Evolutionary conservation across 1,140 invertebrate species (phyloP), one percentile per base, ranked within the genome.

Genomic region (Leptonema lineaticorne): DNA sequence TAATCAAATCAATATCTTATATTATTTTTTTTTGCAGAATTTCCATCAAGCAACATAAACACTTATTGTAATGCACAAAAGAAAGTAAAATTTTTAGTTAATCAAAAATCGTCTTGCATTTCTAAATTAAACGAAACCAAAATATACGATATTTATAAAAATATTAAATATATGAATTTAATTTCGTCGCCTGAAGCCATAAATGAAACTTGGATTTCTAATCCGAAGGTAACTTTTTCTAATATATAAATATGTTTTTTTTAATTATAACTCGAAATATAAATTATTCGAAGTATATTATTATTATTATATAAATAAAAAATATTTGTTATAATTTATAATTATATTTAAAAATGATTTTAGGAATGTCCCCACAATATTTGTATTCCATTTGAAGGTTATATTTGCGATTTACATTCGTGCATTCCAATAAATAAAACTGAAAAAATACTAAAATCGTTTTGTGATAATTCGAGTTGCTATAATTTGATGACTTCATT

Each of bases 401-500:
- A 77, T 74, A 76, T 82, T 18, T 87, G 85, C 67, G 67, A 77
- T 41, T 29, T 68, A n/a, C 11, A 70, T 53, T 70, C 75, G 37
- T 82, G 80, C 68, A 20, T 20, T 2, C 63, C 72, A 65, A 27
- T 75, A 6, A 66, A 71, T 45, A 69, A 73, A 24, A 74, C 73
- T 62, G 50, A 70, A 56, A 63, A 70, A 48, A 63, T 68, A 18
- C 26, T 69, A 14, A 62, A 69, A 50, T 48, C 69, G 11, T 48
- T 67, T n/a, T n/a, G n/a, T n/a, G n/a, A n/a, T n/a, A n/a, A n/a
- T n/a, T n/a, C n/a, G n/a, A n/a, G n/a, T n/a, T n/a, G n/a, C n/a
- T n/a, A n/a, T 18, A 84, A 85, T 73, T 73, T 85, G 3, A 76
- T 85, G 8, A 79, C 81, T 68, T 76, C 74, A 33, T 63, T 89